Base-by-base conservation (phyloP, 2,888 invertebrate species). In the Plagiodera versicolora region DNA sequence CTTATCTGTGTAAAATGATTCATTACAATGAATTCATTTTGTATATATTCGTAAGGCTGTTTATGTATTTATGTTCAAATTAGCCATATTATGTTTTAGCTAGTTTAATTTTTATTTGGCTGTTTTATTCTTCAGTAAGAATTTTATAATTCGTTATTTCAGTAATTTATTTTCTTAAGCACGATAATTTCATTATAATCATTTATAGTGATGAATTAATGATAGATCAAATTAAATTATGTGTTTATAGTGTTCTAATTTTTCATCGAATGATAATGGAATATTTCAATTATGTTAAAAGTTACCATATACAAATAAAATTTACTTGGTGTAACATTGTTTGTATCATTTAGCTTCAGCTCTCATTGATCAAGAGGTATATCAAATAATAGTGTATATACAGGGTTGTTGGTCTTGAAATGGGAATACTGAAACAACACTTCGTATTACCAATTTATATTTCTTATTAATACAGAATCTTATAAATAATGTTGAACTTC, bases 61-160 rank as follows among this genome's bases (percentile, higher is more conserved):
- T 11, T 32, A 32, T 32, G 2, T 11, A 11, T 6, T 39, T 39
- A 39, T 39, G 45, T 56, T 56, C 47, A 49, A 32, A 16, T 19
- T 45, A 30, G 50, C 51, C 45, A 47, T 59, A 51, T 30, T 57
- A 57, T 44, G 24, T 28, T 19, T 49, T 55, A 35, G 19, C 20
- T 14, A 39, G 17, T 61, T 44, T 44, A 49, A 35, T 56, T 57
- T 54, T 50, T 61, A 53, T 57, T 54, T 47, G 52, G 49, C 46
- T 57, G 53, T 61, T 56, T 61, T 58, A 51, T 51, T n/a, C 18
- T 58, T 49, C 32, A 46, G 32, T 45, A 35, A 39, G 45, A 53
- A 48, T 45, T 61, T 61, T 61, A 61, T 61, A 11, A 28, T 58
- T 61, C 58, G 61, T 61, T 61, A 61, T 58, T 54, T 57, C 28